Percentiles rank a stretch among this genome's conserved stretches.
Evolutionary conservation across 2,113 vertebrate genomes (phyloP).

Genomic region (Ceyx margarethae): DNA sequence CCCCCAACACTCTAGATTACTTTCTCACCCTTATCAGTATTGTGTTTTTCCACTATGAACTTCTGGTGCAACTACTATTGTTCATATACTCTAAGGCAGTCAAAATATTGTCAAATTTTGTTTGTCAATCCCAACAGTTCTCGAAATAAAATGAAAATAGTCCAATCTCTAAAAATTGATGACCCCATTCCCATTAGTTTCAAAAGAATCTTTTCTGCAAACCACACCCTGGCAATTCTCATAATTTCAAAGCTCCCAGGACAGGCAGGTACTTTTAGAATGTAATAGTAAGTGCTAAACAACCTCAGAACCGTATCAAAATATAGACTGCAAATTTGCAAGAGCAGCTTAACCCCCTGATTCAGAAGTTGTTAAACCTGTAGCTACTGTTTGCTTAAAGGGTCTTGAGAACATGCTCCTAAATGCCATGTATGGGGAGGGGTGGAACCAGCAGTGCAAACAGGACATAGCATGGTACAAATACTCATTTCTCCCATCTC

Average conservation of each 20-base stretch:
- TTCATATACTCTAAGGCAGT: neutral
- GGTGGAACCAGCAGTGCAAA: accelerated
- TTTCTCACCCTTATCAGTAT: neutral
- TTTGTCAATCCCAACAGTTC: neutral
- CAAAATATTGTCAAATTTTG: neutral
- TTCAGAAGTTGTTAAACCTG: neutral
- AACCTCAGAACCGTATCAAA: neutral
- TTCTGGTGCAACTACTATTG: neutral
- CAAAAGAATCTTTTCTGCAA: neutral
- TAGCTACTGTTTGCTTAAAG: neutral
- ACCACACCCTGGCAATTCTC: neutral
- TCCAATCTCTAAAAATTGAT: neutral
- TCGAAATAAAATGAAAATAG: neutral
- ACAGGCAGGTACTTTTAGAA: neutral
- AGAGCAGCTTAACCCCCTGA: neutral
- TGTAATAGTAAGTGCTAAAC: neutral
- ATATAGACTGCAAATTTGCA: neutral
- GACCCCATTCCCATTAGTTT: neutral
- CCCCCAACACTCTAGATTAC: neutral
- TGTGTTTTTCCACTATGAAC: neutral
- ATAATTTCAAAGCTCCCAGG: neutral
- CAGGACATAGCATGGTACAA: neutral
- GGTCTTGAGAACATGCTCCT: neutral
- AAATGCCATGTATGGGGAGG: neutral
- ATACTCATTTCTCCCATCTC: neutral